These are phyloP conservation scores for Melinopterus prodromus DNA, from an alignment of 2,888 invertebrate species.

Conservation along the genomic window DNA sequence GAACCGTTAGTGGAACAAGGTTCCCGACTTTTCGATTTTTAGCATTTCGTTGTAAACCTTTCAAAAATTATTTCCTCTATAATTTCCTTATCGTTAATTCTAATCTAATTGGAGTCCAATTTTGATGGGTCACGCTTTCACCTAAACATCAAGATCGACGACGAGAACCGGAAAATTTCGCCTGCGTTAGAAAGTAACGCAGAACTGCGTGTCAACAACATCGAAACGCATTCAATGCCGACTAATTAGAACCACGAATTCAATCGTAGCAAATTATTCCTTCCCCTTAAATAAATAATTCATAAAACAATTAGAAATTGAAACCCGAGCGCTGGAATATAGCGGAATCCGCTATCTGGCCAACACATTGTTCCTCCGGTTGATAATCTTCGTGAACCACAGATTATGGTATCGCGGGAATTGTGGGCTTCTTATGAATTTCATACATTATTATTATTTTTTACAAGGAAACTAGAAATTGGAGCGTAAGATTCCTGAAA, in stretches of 20 bases:
- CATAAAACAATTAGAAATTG: background rate
- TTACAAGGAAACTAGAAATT: background rate
- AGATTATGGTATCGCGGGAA: background rate
- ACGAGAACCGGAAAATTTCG: background rate
- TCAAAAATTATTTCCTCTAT: background rate
- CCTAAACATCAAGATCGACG: background rate
- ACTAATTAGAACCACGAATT: background rate
- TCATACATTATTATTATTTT: background rate
- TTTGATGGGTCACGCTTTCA: background rate
- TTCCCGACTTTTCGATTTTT: background rate
- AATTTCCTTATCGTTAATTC: slow-evolving; percentile 4
- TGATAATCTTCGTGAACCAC: background rate
- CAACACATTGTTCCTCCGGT: background rate
- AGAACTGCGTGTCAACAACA: background rate
- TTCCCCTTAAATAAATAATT: background rate
- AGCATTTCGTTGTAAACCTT: background rate
- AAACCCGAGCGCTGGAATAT: background rate
- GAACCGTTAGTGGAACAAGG: background rate
- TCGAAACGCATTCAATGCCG: background rate
- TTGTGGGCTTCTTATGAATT: background rate
- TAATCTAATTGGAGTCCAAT: background rate
- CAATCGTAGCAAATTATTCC: background rate
- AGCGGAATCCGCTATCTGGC: background rate
- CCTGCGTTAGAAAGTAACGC: background rate
- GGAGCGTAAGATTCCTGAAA: background rate